Base-by-base conservation (phyloP, 2,113 vertebrate genomes). In the Colius striatus region DNA sequence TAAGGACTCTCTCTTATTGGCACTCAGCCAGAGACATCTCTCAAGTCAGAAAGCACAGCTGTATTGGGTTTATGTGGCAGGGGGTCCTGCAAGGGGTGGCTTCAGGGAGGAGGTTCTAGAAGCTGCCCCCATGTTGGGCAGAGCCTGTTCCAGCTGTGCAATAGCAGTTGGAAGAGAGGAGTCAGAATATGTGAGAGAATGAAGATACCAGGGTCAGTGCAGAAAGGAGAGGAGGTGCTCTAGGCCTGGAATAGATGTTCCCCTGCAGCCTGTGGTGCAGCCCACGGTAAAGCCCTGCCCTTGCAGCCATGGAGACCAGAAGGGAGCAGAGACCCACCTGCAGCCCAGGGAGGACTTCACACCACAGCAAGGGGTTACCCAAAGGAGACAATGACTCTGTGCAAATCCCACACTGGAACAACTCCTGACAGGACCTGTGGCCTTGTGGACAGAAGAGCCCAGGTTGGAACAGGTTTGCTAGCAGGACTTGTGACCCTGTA, bases 181-280 rank as follows among this genome's bases (percentile, higher is more conserved):
- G 1, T 36, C 23, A 77, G 51, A 30, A 26, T 1, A 57, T 0
- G 3, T 45, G 47, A 57, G 4, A 57, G 18, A 1, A 54, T 41
- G n/a, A n/a, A 76, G 53, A 7, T 21, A 3, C 27, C 16, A 48
- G 27, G 18, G 21, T 15, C 41, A 79, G 41, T 12, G 57, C 10
- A 78, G 41, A 8, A 65, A 58, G 26, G 8, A 45, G 2, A 89
- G 30, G 17, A 41, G 4, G 3, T n/a, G 63, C 19, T 84, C 12
- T 27, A 57, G 32, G 9, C 0, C n/a, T 0, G 0, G 41, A 84
- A 27, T 27, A 4, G 22, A 83, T 61, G 47, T 41, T 32, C 15
- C n/a, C 63, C 17, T 55, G 58, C 23, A 79, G 71, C 11, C 23
- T 0, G 0, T 60, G 13, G 30, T 1, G 4, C 34, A 91, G 54